Percentiles rank a stretch among this genome's conserved stretches.
phyloP scores from a whole-genome alignment of 2,113 vertebrate species.

The Crypturellus undulatus region DNA sequence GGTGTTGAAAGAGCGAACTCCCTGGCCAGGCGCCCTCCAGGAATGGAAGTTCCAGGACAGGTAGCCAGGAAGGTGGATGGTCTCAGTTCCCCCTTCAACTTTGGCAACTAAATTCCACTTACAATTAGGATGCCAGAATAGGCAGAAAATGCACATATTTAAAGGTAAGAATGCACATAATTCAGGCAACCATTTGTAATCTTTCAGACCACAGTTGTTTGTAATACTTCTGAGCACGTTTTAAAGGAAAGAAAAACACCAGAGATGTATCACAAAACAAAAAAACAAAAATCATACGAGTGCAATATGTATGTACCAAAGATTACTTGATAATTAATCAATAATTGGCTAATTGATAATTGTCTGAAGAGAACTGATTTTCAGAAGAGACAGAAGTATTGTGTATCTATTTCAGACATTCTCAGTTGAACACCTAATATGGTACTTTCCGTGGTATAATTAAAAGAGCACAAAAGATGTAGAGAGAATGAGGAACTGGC shows the following conservation, averaged over 20 bases:
- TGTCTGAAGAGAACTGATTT: background rate
- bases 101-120: background rate
- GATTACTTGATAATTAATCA: background rate
- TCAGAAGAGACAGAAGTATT: background rate
- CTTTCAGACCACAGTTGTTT: background rate
- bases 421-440: background rate
- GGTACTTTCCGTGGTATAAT: fast-evolving
- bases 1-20: background rate
- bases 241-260: background rate
- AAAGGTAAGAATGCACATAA: background rate
- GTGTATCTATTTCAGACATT: background rate
- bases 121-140: background rate
- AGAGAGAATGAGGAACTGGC: no score
- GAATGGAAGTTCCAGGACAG: background rate
- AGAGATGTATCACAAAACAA: background rate
- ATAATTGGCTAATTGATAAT: background rate
- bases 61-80: background rate
- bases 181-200: background rate
- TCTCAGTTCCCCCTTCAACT: background rate
- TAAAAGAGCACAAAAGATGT: background rate
- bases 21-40: background rate
- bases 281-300: background rate
- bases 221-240: background rate
- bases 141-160: background rate
- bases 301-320: background rate